Base-by-base conservation (phyloP, 2,888 invertebrate genomes). In the Drosophila macrospina region DNA sequence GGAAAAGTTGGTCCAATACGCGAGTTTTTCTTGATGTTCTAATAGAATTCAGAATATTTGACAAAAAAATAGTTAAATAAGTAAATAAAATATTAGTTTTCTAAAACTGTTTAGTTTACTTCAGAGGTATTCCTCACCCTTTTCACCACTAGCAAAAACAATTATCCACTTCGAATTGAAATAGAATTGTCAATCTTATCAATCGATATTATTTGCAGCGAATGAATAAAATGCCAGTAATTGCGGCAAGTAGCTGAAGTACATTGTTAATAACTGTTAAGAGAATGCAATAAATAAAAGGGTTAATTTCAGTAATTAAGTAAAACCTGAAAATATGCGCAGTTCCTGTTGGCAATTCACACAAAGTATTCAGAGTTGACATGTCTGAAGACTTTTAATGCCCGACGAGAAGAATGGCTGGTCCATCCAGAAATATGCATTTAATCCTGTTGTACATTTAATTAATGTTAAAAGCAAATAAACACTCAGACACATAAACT, bases 381-480 rank as follows among this genome's bases (percentile, higher is more conserved):
- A 45, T 8, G 50, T 56, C 50, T 39, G 55, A 59, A 52, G 34
- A 57, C 60, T 36, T 56, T 11, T n/a, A n/a, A 20, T 32, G 4
- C 42, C 26, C n/a, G 10, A 24, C 6, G 28, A 24, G 10, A 16
- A 26, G 15, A 28, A 34, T 7, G 11, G 66, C 13, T 34, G 26
- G 1, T 16, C 32, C 10, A 32, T 11, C 15, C 41, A 60, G 55
- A 79, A 72, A 83, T 71, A 68, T 69, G 62, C 83, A 70, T 80
- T 86, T 86, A 76, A 79, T 69, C 60, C 70, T 56, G 67, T 57
- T 88, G 84, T 74, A 77, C 88, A 80, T 83, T 88, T 83, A 74
- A 88, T 83, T 88, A 86, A 86, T 80, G 68, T 66, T 51, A 50
- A 83, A 72, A 69, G 69, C 69, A 86, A 88, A 86, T 80, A 83